phyloP scores from a whole-genome alignment of 2,888 invertebrate genomes.

The Tachina fera region DNA sequence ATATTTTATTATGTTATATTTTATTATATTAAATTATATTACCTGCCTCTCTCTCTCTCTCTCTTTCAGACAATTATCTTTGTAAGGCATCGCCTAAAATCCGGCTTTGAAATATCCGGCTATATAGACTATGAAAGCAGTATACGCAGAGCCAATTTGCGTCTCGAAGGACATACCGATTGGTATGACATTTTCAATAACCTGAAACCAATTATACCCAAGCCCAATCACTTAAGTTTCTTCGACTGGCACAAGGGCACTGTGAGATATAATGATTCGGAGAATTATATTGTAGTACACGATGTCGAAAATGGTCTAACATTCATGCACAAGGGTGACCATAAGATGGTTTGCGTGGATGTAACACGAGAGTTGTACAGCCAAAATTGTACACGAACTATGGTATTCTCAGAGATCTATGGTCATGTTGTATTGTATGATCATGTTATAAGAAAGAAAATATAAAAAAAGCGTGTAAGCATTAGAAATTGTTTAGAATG shows the following conservation, averaged over 20 bases:
- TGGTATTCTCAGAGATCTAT: conserved; percentile 87
- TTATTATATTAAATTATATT: too few relatives aligned
- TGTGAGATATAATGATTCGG: conserved; percentile 88
- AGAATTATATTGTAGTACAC: conserved; percentile 90
- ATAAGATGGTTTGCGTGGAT: conserved; percentile 89
- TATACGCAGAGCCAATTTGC: conserved; percentile 74
- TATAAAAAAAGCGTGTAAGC: conserved; percentile 75
- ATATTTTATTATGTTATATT: too few relatives aligned
- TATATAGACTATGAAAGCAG: conserved; percentile 89
- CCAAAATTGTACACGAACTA: conserved; percentile 86
- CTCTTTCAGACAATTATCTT: conserved; percentile 89
- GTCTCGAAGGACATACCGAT: conserved; percentile 83
- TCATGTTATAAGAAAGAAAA: conserved; percentile 87
- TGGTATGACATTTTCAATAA: conserved; percentile 90
- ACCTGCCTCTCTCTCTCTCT: neutral
- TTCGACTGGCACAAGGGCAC: conserved; percentile 90
- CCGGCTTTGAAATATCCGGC: conserved; percentile 91
- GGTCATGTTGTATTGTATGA: conserved; percentile 91
- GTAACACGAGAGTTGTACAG: conserved; percentile 85
- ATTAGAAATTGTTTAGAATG: conserved; percentile 23
- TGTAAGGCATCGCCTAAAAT: conserved; percentile 87
- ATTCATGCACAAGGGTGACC: conserved; percentile 91
- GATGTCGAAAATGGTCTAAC: conserved; percentile 89
- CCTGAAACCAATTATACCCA: conserved; percentile 87
- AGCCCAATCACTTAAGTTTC: conserved; percentile 87